A percentile compares a stretch with the other conserved stretches of the same genome.
Conservation (phyloP, 2,113 vertebrate genomes). For the Aldabrachelys gigantea region DNA sequence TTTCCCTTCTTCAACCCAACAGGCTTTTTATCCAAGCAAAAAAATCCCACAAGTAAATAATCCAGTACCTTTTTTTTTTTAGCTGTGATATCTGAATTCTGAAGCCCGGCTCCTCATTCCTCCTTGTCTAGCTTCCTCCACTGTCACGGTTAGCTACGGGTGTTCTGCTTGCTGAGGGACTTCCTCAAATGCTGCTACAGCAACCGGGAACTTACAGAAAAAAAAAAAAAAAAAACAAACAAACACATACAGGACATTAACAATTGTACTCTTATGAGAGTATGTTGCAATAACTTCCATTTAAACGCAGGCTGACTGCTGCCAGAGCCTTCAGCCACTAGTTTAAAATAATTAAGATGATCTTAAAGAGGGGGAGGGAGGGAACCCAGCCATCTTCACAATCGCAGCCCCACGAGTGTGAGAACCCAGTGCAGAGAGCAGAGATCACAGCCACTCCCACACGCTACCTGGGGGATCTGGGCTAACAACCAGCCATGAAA, state of each 20-base stretch:
- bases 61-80: background rate
- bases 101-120: background rate
- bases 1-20: background rate
- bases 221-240: background rate
- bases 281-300: constrained; percentile 13
- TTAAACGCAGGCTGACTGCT: background rate
- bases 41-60: background rate
- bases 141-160: background rate
- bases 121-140: background rate
- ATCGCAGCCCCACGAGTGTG: background rate
- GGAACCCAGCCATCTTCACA: fast-evolving
- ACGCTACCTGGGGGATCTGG: background rate
- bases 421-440: background rate
- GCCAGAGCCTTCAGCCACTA: background rate
- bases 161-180: background rate
- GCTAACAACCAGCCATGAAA: background rate
- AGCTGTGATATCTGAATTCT: background rate
- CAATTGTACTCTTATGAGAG: background rate
- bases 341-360: background rate
- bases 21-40: background rate
- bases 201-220: background rate
- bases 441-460: background rate
- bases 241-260: background rate
- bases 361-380: background rate
- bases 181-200: constrained; percentile 17